Evolutionary conservation across 2,888 invertebrate genomes (phyloP), one percentile per base, ranked within the genome.

Genomic region (Orthonevra nobilis): DNA sequence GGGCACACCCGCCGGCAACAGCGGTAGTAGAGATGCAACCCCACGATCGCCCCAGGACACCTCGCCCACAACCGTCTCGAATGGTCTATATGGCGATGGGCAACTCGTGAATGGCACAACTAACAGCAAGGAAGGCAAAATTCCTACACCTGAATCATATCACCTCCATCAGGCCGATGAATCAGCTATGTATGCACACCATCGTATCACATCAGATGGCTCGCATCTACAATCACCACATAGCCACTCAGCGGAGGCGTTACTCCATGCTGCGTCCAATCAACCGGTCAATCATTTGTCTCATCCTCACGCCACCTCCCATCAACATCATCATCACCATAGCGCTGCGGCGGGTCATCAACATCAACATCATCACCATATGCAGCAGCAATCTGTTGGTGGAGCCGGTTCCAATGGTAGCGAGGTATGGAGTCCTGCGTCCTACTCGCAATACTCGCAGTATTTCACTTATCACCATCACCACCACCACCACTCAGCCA

Each of bases 391-490:
- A 84, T 87, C 84, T 54, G 79, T 73, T 66, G 89, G 89, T 84
- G 89, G 88, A 82, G 88, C 88, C 84, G 89, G 89, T 73, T 81
- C 82, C 85, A 88, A 89, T 89, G 90, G 90, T 89, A 89, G 90
- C 90, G 92, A 92, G 92, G 92, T 92, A 92, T 92, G 92, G 89
- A 86, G 87, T 86, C 88, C 89, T 82, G 89, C 89, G 83, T 86
- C 88, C 82, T 89, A 91, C 89, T 90, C 91, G 88, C 90, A 91
- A 90, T 91, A 92, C 89, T 87, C 87, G 85, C 92, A 92, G 90
- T 92, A 92, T 90, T 92, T 92, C 90, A 90, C 91, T 87, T 91
- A 92, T 89, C 91, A 91, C 90, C 92, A 91, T 87, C 87, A 86
- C 68, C 85, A 85, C 81, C 85, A 85, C 82, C 87, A 87, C 82